Conservation (phyloP, 2,113 vertebrate genomes). For the Lampris incognitus region DNA sequence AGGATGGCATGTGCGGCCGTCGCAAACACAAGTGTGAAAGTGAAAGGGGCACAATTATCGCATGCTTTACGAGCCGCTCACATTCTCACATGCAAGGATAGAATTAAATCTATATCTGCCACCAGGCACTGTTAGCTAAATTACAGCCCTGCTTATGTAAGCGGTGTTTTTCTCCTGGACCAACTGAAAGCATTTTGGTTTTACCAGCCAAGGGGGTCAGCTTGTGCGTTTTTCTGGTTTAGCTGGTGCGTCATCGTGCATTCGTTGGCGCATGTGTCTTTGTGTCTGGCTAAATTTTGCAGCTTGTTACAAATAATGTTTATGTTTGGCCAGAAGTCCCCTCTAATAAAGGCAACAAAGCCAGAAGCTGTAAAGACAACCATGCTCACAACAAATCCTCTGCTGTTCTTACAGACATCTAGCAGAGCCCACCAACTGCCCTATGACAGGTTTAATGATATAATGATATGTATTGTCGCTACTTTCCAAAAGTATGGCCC, state of each 20-base stretch:
- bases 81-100: conserved; percentile 70
- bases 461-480: neutral
- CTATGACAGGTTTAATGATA: conserved; percentile 44
- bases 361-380: conserved; percentile 20
- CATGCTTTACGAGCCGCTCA: conserved; percentile 54
- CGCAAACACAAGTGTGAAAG: conserved; percentile 65
- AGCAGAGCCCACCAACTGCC: conserved; percentile 19
- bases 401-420: conserved; percentile 8
- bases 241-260: conserved; percentile 48
- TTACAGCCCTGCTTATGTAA: conserved; percentile 71
- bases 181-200: conserved; percentile 55
- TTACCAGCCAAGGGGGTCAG: conserved; percentile 60
- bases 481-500: conserved; percentile 9
- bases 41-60: conserved; percentile 64
- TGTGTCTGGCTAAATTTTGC: conserved; percentile 64
- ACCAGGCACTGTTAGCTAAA: conserved; percentile 70
- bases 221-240: conserved; percentile 51
- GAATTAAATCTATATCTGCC: conserved; percentile 81
- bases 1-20: neutral
- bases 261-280: conserved; percentile 49
- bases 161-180: conserved; percentile 56
- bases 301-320: conserved; percentile 54
- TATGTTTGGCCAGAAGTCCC: conserved; percentile 43
- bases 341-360: conserved; percentile 53
- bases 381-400: conserved; percentile 5